A percentile compares a stretch with the other conserved stretches of the same genome.
phyloP scores from a whole-genome alignment of 2,888 invertebrate genomes.

The Theodoxus fluviatilis region DNA sequence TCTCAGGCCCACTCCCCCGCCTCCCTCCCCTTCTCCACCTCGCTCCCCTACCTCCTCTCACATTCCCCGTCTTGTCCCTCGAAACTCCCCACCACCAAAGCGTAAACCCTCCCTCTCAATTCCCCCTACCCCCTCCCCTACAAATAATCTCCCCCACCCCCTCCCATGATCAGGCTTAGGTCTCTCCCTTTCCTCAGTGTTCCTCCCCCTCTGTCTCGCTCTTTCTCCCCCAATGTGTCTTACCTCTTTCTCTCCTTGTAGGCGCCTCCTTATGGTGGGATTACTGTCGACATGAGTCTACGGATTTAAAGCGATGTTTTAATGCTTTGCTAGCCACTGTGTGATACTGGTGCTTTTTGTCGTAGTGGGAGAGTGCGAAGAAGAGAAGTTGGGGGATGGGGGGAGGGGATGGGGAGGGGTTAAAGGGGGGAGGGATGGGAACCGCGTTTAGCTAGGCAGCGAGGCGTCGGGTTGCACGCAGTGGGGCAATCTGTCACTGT shows the following conservation, averaged over 20 bases:
- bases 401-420: background rate
- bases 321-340: too few species aligned
- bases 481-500: conserved; percentile 11
- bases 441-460: background rate
- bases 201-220: conserved; percentile 2
- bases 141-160: too few species aligned
- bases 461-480: background rate
- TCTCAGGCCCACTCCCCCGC: conserved; percentile 10
- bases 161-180: background rate
- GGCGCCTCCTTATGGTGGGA: too few species aligned
- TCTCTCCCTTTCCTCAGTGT: background rate
- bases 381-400: background rate
- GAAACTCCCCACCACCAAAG: too few species aligned
- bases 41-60: background rate
- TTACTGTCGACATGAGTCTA: too few species aligned
- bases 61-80: background rate
- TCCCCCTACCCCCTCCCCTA: too few species aligned
- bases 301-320: too few species aligned
- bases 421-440: background rate
- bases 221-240: background rate
- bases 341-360: background rate
- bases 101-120: too few species aligned
- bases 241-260: background rate
- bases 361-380: background rate
- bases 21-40: background rate